phyloP scores from a whole-genome alignment of 2,888 invertebrate species.

The Xestobium rufovillosum region DNA sequence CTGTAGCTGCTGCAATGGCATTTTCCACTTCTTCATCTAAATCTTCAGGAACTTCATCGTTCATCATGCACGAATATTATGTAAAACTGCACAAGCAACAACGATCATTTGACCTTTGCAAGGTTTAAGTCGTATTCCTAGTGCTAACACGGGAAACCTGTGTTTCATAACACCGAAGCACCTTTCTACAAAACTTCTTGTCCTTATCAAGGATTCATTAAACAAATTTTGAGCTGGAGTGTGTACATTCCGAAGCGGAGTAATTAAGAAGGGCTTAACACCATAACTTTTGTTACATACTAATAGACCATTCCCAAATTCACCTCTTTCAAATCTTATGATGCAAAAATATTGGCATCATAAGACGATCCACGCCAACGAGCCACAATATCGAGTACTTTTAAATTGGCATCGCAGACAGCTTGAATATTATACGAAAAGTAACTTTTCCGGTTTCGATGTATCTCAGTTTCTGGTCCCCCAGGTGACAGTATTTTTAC shows the following conservation, averaged over 20 bases:
- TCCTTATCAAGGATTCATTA: conserved; percentile 21
- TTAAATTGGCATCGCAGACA: conserved; percentile 17
- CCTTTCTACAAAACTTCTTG: conserved; percentile 22
- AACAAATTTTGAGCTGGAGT: conserved; percentile 18
- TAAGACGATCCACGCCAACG: conserved; percentile 30
- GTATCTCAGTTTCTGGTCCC: conserved; percentile 23
- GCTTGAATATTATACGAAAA: conserved; percentile 27
- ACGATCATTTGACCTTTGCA: conserved; percentile 10
- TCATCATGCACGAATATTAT: conserved; percentile 15
- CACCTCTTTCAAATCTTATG: conserved; percentile 22
- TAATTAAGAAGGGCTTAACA: conserved; percentile 17
- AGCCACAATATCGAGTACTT: conserved; percentile 15
- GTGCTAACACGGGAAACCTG: conserved; percentile 25
- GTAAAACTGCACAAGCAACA: conserved; percentile 16
- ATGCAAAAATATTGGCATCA: conserved; percentile 30
- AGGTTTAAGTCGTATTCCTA: conserved; percentile 16
- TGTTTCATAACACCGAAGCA: conserved; percentile 25
- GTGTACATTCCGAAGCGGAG: conserved; percentile 14
- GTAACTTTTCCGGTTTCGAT: conserved; percentile 23
- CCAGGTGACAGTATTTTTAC: too few relatives aligned
- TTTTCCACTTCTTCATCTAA: conserved; percentile 8
- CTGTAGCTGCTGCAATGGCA: too few relatives aligned
- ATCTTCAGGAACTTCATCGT: conserved; percentile 2
- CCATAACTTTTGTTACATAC: conserved; percentile 28
- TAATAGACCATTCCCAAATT: conserved; percentile 17